phyloP scores from a whole-genome alignment of 2,113 vertebrate species.

The Austrofundulus limnaeus region DNA sequence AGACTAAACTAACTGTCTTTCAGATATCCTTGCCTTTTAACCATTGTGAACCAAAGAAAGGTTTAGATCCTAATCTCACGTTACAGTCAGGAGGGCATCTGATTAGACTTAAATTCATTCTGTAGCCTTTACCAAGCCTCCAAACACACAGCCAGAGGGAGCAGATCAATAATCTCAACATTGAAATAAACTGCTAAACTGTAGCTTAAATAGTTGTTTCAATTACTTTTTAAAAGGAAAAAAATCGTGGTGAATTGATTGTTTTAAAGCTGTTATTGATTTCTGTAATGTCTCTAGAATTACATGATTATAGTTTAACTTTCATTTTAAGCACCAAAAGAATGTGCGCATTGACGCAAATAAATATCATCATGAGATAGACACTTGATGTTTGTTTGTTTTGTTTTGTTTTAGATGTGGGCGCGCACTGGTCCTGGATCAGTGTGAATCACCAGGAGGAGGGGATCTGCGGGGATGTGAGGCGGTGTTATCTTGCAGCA shows the following conservation, averaged over 20 bases:
- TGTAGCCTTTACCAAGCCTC: neutral
- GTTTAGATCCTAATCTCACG: neutral
- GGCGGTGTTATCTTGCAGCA: neutral
- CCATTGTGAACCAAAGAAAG: neutral
- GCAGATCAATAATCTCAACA: neutral
- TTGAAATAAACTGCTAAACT: too few species aligned
- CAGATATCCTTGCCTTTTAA: neutral
- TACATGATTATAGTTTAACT: too few species aligned
- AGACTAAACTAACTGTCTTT: neutral
- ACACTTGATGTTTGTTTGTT: neutral
- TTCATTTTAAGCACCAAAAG: too few species aligned
- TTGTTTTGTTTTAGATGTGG: neutral
- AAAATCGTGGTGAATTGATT: too few species aligned
- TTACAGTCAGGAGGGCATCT: neutral
- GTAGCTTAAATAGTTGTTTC: too few species aligned
- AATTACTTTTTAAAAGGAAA: too few species aligned
- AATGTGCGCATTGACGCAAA: too few species aligned
- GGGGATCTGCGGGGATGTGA: conserved; percentile 25
- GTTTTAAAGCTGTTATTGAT: too few species aligned
- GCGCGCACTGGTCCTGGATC: conserved; percentile 38
- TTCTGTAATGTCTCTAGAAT: too few species aligned
- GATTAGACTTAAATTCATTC: neutral
- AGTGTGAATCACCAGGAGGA: conserved; percentile 40
- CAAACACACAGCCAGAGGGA: neutral
- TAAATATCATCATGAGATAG: too few species aligned